A percentile compares a stretch with the other conserved stretches of the same genome.
These are phyloP conservation scores for Zele albiditarsus DNA, from an alignment of 2,888 invertebrate genomes.

Conservation along the genomic window DNA sequence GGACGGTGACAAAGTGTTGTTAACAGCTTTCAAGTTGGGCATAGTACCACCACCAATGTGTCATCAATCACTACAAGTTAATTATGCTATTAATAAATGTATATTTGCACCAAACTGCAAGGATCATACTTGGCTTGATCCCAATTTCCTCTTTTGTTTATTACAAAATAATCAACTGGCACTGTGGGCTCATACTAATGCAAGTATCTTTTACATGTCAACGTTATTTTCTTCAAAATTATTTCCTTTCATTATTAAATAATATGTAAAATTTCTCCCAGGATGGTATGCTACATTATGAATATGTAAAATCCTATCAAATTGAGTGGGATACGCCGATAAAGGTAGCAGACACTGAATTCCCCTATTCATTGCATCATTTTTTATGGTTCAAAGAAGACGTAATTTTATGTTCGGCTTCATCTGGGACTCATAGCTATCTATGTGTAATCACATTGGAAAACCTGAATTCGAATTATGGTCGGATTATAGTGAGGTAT, in stretches of 20 bases:
- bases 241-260: not conserved
- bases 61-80: constrained; percentile 76
- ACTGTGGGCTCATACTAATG: constrained; percentile 58
- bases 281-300: constrained; percentile 59
- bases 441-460: constrained; percentile 60
- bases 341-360: constrained; percentile 37
- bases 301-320: constrained; percentile 55
- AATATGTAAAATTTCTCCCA: constrained; percentile 48
- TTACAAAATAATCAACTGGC: constrained; percentile 58
- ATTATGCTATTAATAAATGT: constrained; percentile 77
- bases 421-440: constrained; percentile 50
- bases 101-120: constrained; percentile 74
- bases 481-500: constrained; percentile 56
- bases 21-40: constrained; percentile 83
- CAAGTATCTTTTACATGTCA: constrained; percentile 48
- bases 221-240: constrained; percentile 1
- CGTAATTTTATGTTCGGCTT: constrained; percentile 71
- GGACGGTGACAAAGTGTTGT: constrained; percentile 81
- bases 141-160: constrained; percentile 72
- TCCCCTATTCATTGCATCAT: constrained; percentile 73
- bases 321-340: constrained; percentile 57
- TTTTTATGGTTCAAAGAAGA: constrained; percentile 76
- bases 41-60: constrained; percentile 91
- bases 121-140: constrained; percentile 55
- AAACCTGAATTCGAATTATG: constrained; percentile 46